Evolutionary conservation across 1,140 invertebrate genomes (phyloP), one percentile per base, ranked within the genome.

Genomic region (Aphaenogaster floridana): DNA sequence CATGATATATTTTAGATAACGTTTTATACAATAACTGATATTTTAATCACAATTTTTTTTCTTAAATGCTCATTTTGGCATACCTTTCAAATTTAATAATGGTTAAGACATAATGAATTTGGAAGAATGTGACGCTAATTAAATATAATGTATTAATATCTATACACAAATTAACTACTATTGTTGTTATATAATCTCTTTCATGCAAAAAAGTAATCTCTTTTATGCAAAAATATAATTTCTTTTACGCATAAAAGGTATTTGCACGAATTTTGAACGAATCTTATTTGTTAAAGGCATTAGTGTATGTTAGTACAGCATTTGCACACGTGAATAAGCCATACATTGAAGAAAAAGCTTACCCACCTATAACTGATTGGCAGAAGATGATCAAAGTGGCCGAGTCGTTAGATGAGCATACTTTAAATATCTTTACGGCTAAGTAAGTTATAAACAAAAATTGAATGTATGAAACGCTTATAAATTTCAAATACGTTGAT

Each of bases 281-380:
- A 64, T 64, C 9, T 54, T 17, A 28, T 42, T 9, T 39, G 1
- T 91, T 84, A 63, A 89, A 97, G 97, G 96, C 96, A 13, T 94
- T 98, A 28, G 94, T 98, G 0, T 98, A 99, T 93, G 97, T 99
- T 0, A 98, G 98, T 6, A 98, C 98, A 0, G 97, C 98, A 0
- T 99, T 98, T 91, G 97, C 97, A 15, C 98, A 99, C 93, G 96
- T 97, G 0, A 97, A 98, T 86, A 96, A 97, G 50, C 95, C 97
- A 8, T 93, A 95, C 0, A 96, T 98, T 0, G 96, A 98, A 72
- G 98, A 99, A 94, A 95, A 96, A 34, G 95, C 99, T 4, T 99
- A 99, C 95, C 97, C 98, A 0, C 96, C 97, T 0, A 97, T 97
- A n/a, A 97, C 97, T 0, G 97, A 99, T 93, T 99, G 99, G 96